Evolutionary conservation across 2,113 vertebrate species (phyloP), one percentile per base, ranked within the genome.

Genomic region (Xiphophorus maculatus): DNA sequence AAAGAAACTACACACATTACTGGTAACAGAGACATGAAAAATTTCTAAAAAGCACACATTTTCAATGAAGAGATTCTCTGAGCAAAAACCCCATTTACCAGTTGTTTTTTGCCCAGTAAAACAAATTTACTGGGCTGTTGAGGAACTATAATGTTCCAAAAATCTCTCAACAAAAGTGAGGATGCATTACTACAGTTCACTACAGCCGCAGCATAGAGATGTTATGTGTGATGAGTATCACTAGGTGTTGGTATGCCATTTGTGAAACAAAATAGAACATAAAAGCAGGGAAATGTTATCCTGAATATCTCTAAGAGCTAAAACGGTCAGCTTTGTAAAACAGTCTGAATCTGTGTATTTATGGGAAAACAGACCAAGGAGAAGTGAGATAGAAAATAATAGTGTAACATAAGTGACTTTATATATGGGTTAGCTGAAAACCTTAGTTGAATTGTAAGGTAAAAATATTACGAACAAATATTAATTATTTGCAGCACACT

Each of bases 401-500:
- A 27, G 22, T 35, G 4, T 66, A 33, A 84, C 40, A 68, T 65
- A 66, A 15, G 14, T 5, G 17, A 19, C 17, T 19, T 17, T 48
- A 48, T 3, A 15, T 44, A 44, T 19, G 44, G 1, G 14, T 48
- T 48, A 48, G 19, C 63, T 83, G 66, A 66, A 63, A 68, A 11
- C 28, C 73, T 76, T 30, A 73, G 58, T 60, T 44, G n/a, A 27
- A 67, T 37, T 60, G 69, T 15, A 5, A 17, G 63, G n/a, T 63
- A 14, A 42, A 42, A 42, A 42, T 42, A 42, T 12, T 42, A 14
- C 3, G 2, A 42, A 42, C 13, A 42, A 42, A 42, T 42, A 3
- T 14, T 42, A 42, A 14, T 42, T 42, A 14, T 42, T 42, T 42
- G 11, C 40, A 42, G 40, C 13, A 42, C 14, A 15, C 40, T 4